Percentiles rank a stretch among this genome's conserved stretches.
Evolutionary conservation across 2,113 vertebrate genomes (phyloP).

Genomic region (Lethenteron reissneri): DNA sequence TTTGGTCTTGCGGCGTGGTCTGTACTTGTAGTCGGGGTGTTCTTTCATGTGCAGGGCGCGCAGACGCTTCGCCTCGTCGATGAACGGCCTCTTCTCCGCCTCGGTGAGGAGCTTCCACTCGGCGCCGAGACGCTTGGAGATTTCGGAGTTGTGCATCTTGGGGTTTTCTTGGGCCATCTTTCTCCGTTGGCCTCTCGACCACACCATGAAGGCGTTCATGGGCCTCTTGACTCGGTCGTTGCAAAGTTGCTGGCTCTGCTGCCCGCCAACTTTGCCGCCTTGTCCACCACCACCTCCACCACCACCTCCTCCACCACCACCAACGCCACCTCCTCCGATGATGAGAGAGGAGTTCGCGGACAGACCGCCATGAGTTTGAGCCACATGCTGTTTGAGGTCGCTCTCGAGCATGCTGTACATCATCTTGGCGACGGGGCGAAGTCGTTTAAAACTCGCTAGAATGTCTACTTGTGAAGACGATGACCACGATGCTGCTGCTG

Average conservation of each 20-base stretch:
- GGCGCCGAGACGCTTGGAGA: constrained; percentile 63
- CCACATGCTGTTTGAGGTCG: no score
- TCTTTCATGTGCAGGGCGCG: constrained; percentile 97
- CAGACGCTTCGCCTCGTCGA: constrained; percentile 82
- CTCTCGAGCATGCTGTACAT: no score
- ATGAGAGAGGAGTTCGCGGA: no score
- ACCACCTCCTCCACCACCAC: neutral
- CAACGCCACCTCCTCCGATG: no score
- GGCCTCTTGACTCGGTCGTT: constrained; percentile 80
- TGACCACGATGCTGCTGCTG: no score
- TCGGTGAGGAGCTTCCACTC: constrained; percentile 87
- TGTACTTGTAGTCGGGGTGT: constrained; percentile 96
- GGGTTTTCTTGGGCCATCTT: constrained; percentile 88
- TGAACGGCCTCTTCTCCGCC: constrained; percentile 80
- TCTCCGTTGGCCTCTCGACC: constrained; percentile 68
- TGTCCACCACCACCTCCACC: neutral
- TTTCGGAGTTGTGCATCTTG: constrained; percentile 86
- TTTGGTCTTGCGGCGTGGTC: constrained; percentile 75
- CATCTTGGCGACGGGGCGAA: no score
- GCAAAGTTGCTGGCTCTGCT: constrained; percentile 47
- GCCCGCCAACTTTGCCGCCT: constrained; percentile 21
- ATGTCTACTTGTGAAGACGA: no score
- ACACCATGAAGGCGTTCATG: constrained; percentile 96
- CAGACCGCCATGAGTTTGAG: no score
- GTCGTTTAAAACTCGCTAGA: no score